Base-by-base conservation (phyloP, 2,888 invertebrate genomes). In the Thumatha senex region DNA sequence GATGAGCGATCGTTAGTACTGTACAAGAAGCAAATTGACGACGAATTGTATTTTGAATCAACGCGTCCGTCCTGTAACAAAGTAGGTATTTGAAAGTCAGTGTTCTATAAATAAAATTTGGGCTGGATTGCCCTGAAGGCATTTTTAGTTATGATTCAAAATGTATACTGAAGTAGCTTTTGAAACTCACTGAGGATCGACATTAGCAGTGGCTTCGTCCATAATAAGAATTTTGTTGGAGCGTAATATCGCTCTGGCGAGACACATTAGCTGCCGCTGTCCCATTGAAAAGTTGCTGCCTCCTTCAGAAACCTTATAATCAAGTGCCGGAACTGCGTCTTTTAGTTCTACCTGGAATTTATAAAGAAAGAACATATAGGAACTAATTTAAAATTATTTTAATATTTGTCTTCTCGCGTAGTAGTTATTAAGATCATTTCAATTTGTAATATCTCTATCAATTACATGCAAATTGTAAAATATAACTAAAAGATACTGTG, bases 1-100 rank as follows among this genome's bases (percentile, higher is more conserved):
- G 93, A 84, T 98, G 98, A 2, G 98, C 98, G 30, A 98, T 97
- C 0, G 97, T 98, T 15, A 98, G 84, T 10, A 98, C 97, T 0
- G 97, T 97, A 77, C 97, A 98, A 0, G 94, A 75, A 7, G 91
- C 88, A 73, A 98, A 98, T 80, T 96, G 95, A 7, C 89, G 91
- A 33, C 97, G 92, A 40, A 98, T 97, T 0, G 97, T 96, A 63
- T 92, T 92, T 78, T 97, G 98, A 63, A 98, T 98, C 35, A 98
- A 84, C 0, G 92, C 93, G 78, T 98, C 97, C 8, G 91, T 91
- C 60, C 91, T 91, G 76, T 44, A 67, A 65, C 10, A 38, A 40
- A n/a, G 10, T 39, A 41, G 18, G 5, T 24, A 24, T 24, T 24
- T 4, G 18, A 2, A n/a, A n/a, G n/a, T n/a, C n/a, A n/a, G n/a